Evolutionary conservation across 2,113 vertebrate genomes (phyloP).

Genomic region (Zapornia atra): DNA sequence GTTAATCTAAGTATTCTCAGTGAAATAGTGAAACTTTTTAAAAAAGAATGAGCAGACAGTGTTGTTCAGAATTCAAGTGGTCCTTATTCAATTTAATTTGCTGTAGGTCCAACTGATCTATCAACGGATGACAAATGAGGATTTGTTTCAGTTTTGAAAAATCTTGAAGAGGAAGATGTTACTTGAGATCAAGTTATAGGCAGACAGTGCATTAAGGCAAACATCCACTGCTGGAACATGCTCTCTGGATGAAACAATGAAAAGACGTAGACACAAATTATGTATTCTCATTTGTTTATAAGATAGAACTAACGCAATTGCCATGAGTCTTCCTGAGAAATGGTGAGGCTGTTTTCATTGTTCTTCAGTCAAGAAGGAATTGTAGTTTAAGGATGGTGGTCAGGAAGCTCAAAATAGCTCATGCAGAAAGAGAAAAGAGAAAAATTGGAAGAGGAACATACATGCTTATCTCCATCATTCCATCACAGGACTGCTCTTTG

Average conservation of each 20-base stretch:
- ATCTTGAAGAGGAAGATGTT: not conserved
- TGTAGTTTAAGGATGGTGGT: not conserved
- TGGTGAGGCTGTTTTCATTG: not conserved
- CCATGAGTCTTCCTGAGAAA: not conserved
- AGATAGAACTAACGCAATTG: not conserved
- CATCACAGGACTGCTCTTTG: not conserved
- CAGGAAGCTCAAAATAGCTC: not conserved
- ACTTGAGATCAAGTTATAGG: not conserved
- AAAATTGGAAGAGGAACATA: not conserved
- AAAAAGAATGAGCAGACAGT: not conserved
- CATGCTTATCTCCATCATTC: not conserved
- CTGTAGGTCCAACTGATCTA: not conserved
- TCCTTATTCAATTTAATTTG: not conserved
- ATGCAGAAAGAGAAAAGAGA: not conserved
- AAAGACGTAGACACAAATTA: not conserved
- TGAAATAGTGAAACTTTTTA: not conserved
- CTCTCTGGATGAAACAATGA: not conserved
- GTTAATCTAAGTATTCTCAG: not conserved
- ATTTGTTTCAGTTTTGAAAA: not conserved
- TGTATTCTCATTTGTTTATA: not conserved
- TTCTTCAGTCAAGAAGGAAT: not conserved
- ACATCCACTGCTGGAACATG: not conserved
- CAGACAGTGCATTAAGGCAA: not conserved
- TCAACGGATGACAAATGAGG: not conserved
- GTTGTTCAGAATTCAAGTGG: not conserved